These are phyloP conservation scores for Drosophila neonasuta DNA, from an alignment of 2,888 invertebrate species.

Conservation along the genomic window DNA sequence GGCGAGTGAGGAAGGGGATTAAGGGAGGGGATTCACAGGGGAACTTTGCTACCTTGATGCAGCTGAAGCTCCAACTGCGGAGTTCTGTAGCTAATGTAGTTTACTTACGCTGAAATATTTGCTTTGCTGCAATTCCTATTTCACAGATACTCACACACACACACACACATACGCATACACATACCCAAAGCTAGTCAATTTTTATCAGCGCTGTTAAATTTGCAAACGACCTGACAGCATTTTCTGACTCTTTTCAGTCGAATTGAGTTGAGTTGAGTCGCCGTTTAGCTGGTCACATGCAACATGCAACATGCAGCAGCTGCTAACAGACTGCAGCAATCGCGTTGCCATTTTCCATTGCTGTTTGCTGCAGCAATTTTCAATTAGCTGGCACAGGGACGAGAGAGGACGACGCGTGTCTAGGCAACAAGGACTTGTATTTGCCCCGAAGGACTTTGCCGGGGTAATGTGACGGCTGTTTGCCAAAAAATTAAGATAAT, in stretches of 20 bases:
- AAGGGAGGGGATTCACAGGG: not conserved
- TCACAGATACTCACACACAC: conserved; percentile 17
- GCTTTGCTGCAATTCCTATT: conserved; percentile 59
- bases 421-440: conserved; percentile 14
- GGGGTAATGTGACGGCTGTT: conserved; percentile 46
- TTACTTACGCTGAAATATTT: conserved; percentile 71
- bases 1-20: not conserved
- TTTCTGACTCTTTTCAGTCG: conserved; percentile 23
- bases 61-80: not conserved
- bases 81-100: conserved; percentile 68
- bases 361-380: conserved; percentile 16
- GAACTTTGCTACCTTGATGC: conserved; percentile 4
- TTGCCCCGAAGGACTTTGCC: conserved; percentile 12
- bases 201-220: conserved; percentile 60
- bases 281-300: conserved; percentile 11
- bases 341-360: conserved; percentile 6
- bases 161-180: too few species aligned
- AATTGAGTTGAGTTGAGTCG: too few species aligned
- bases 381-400: conserved; percentile 14
- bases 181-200: conserved; percentile 42
- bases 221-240: conserved; percentile 51
- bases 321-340: conserved; percentile 9
- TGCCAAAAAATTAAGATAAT: conserved; percentile 65
- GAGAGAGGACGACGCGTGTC: conserved; percentile 39
- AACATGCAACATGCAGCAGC: not conserved